phyloP scores from a whole-genome alignment of 2,113 vertebrate genomes.

The Scophthalmus maximus region DNA sequence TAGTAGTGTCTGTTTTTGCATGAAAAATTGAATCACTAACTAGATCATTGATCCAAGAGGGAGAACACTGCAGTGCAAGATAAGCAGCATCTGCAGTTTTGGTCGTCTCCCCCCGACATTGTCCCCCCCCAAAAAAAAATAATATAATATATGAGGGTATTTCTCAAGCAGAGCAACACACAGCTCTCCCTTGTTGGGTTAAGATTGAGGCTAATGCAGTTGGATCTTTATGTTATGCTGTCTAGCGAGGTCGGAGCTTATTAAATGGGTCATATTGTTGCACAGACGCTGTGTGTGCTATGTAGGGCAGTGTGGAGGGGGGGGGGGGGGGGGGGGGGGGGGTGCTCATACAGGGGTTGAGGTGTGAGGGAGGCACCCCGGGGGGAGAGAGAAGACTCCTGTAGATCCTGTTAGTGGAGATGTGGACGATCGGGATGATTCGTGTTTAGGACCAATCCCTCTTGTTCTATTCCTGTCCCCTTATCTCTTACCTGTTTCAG shows the following conservation, averaged over 20 bases:
- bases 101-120: background rate
- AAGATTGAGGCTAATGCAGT: slow-evolving; percentile 55
- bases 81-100: slow-evolving; percentile 60
- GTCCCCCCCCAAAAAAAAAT: background rate
- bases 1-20: slow-evolving; percentile 34
- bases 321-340: slow-evolving; percentile 34
- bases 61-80: slow-evolving; percentile 47
- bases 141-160: background rate
- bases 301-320: slow-evolving; percentile 59
- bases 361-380: slow-evolving; percentile 30
- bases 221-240: slow-evolving; percentile 62
- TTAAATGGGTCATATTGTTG: slow-evolving; percentile 68
- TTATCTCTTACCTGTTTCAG: background rate
- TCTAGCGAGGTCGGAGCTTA: slow-evolving; percentile 37
- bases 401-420: slow-evolving; percentile 27
- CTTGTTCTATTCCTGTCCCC: slow-evolving; percentile 2
- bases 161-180: background rate
- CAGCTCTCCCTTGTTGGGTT: slow-evolving; percentile 21
- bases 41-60: slow-evolving; percentile 62
- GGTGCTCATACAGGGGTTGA: slow-evolving; percentile 26
- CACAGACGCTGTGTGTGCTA: slow-evolving; percentile 66
- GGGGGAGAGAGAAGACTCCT: slow-evolving; percentile 11
- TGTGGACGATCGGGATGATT: slow-evolving; percentile 7
- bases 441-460: slow-evolving; percentile 3
- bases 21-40: slow-evolving; percentile 50